Evolutionary conservation across 2,113 vertebrate species (phyloP).

Genomic region (Hymenochirus boettgeri): DNA sequence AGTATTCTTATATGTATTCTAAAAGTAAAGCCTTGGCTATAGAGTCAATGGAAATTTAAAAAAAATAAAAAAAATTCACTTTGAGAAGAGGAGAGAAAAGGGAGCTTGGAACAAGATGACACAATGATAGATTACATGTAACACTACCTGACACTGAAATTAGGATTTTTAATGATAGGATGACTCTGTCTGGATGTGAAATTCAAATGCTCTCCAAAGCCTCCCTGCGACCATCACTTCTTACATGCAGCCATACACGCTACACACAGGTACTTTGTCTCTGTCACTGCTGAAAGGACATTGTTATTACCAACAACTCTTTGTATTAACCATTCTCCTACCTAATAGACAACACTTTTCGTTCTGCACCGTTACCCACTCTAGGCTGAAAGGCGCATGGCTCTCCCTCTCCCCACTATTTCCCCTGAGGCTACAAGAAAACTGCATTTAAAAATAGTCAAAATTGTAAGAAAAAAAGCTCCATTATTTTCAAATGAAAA

Average conservation of each 20-base stretch:
- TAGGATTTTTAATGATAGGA: slow-evolving; percentile 91
- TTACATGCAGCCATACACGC: slow-evolving; percentile 78
- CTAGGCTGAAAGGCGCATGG: slow-evolving; percentile 59
- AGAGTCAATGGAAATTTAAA: background rate
- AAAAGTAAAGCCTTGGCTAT: too few relatives aligned
- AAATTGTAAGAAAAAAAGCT: slow-evolving; percentile 44
- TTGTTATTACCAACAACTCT: slow-evolving; percentile 95
- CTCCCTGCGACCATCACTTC: slow-evolving; percentile 83
- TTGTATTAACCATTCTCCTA: slow-evolving; percentile 93
- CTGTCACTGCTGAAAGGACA: slow-evolving; percentile 89
- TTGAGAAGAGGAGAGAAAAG: slow-evolving; percentile 65
- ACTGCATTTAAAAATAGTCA: slow-evolving; percentile 51
- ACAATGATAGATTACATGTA: slow-evolving; percentile 94
- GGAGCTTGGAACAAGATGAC: slow-evolving; percentile 67
- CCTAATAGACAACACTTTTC: slow-evolving; percentile 89
- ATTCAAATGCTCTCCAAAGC: slow-evolving; percentile 90
- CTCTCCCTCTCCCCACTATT: slow-evolving; percentile 42
- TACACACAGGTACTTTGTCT: slow-evolving; percentile 90
- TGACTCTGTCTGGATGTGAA: slow-evolving; percentile 86
- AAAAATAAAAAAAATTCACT: slow-evolving; percentile 55
- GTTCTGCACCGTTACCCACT: slow-evolving; percentile 76
- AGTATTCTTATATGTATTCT: too few relatives aligned
- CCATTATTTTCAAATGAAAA: slow-evolving; percentile 36
- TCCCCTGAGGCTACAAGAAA: slow-evolving; percentile 56
- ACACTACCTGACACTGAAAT: slow-evolving; percentile 93